Evolutionary conservation across 1,140 invertebrate species (phyloP), one percentile per base, ranked within the genome.

Genomic region (Calliopsis andreniformis): DNA sequence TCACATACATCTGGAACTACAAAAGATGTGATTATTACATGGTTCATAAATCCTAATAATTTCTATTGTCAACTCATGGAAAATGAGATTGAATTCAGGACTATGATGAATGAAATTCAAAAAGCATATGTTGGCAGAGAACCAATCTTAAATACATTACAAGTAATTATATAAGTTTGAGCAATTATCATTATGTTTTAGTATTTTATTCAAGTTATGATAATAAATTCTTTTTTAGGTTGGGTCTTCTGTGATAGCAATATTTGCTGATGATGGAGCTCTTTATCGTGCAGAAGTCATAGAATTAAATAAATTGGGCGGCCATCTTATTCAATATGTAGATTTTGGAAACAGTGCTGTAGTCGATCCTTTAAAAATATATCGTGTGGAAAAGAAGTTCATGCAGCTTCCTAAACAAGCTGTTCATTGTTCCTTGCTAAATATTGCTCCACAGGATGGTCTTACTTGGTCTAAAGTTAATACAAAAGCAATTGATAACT

Each of bases 291-390:
- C 95, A 2, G 92, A 93, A 63, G 89, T 96, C 2, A 79, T 94
- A 12, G 93, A 94, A 28, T 86, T 92, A 2, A 93, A 93, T 75
- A 91, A 93, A 70, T 88, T 90, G 32, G 91, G 91, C 10, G 93
- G 93, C 73, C 94, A 94, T 82, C 92, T 93, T 42, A 94, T 96
- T 0, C 93, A 93, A 35, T 96, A 95, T 75, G 92, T 97, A 1
- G 96, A 97, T 90, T 96, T 95, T 83, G 96, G 96, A 39, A 97
- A 97, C 86, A 92, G 91, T 32, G 93, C 93, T 32, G 87, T 93
- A 0, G 94, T 96, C 0, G 90, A 93, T 42, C 87, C 89, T 0
- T 91, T 89, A 63, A 93, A 95, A 82, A 93, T 97, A 0, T 96
- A 94, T 92, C 92, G 93, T 20, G 90, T 96, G 28, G 94, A 96